Conservation (phyloP, 2,113 vertebrate genomes). For the Sander lucioperca region DNA sequence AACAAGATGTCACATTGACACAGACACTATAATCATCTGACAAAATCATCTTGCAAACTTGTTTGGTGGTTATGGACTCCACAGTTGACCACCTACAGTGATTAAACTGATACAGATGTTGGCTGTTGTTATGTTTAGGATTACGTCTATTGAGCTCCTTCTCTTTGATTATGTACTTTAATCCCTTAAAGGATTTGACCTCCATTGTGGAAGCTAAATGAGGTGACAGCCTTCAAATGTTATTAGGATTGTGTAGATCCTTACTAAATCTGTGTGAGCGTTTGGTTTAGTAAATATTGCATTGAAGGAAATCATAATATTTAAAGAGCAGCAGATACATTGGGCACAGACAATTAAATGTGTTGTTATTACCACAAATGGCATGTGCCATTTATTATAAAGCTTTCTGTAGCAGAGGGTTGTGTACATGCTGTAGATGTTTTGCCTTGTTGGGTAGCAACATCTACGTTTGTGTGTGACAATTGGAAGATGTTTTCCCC, state of each 20-base stretch:
- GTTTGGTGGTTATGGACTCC: neutral
- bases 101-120: constrained; percentile 39
- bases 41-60: neutral
- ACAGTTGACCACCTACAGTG: constrained; percentile 32
- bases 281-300: neutral
- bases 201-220: neutral
- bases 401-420: neutral
- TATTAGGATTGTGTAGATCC: neutral
- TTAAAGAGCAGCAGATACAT: constrained; percentile 3
- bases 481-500: neutral
- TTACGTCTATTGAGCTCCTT: neutral
- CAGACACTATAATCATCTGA: neutral
- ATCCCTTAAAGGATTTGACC: constrained; percentile 21
- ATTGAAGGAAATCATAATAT: constrained; percentile 15
- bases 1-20: neutral
- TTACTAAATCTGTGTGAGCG: neutral
- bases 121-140: constrained; percentile 25
- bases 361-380: neutral
- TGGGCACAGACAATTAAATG: neutral
- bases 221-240: neutral
- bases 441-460: constrained; percentile 20
- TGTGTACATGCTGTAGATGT: neutral
- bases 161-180: constrained; percentile 21
- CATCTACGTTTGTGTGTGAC: constrained; percentile 7
- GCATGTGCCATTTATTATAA: neutral